phyloP scores from a whole-genome alignment of 2,888 invertebrate species.

The Hirtodrosophila histrioides region DNA sequence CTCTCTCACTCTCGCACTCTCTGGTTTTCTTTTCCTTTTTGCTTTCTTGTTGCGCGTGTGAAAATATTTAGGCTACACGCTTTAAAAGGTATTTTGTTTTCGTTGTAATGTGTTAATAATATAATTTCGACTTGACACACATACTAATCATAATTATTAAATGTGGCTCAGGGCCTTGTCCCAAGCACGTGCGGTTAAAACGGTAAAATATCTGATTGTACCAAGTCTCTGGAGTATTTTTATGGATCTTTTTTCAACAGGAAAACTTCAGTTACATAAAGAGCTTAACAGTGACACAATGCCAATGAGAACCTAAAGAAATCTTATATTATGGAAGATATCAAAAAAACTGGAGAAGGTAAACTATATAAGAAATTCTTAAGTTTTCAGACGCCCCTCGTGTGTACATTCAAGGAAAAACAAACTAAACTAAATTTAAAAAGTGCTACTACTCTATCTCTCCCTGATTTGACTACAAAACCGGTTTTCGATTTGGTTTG shows the following conservation, averaged over 20 bases:
- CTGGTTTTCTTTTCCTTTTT: conserved; percentile 9
- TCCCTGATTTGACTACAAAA: conserved; percentile 84
- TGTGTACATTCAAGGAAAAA: conserved; percentile 49
- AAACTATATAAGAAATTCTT: too few species aligned
- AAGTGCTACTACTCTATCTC: conserved; percentile 44
- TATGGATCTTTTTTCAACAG: too few species aligned
- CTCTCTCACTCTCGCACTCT: conserved; percentile 27
- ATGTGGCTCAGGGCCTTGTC: conserved; percentile 54
- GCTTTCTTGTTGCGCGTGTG: conserved; percentile 63
- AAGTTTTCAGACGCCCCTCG: too few species aligned
- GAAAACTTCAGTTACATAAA: too few species aligned
- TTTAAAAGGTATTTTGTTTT: conserved; percentile 34
- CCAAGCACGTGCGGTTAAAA: conserved; percentile 58
- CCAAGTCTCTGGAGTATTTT: not conserved
- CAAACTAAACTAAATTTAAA: conserved; percentile 46
- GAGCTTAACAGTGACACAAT: too few species aligned
- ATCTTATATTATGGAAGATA: too few species aligned
- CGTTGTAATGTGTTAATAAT: conserved; percentile 65
- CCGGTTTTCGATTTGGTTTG: conserved; percentile 85
- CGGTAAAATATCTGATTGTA: conserved; percentile 1
- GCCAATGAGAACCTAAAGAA: too few species aligned
- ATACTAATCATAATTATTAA: conserved; percentile 71
- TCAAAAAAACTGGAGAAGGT: too few species aligned
- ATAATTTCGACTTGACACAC: conserved; percentile 73
- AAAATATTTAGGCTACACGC: conserved; percentile 70